Conservation (phyloP, 2,888 invertebrate species). For the Micoletzkya japonica region DNA sequence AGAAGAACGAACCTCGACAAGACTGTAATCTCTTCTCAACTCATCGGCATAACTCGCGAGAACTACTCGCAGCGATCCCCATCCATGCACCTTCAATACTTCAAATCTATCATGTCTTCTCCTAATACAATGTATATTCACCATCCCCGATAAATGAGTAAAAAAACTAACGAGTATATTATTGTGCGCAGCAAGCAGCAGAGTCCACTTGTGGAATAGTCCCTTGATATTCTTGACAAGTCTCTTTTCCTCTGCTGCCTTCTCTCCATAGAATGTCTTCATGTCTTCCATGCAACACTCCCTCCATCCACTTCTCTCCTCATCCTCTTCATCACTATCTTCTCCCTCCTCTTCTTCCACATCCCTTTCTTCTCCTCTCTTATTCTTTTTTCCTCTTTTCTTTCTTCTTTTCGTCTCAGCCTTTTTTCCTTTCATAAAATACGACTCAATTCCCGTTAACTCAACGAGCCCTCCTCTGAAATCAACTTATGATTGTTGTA, state of each 20-base stretch:
- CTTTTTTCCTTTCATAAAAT: slow-evolving; percentile 39
- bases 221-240: slow-evolving; percentile 17
- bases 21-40: slow-evolving; percentile 5
- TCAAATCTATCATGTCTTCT: too few relatives aligned
- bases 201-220: slow-evolving; percentile 35
- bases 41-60: not conserved
- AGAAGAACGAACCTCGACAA: slow-evolving; percentile 3
- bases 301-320: slow-evolving; percentile 1
- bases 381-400: slow-evolving; percentile 16
- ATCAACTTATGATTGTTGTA: not conserved
- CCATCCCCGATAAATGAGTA: too few relatives aligned
- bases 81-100: slow-evolving; percentile 83
- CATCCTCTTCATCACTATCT: slow-evolving; percentile 3
- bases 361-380: slow-evolving; percentile 23
- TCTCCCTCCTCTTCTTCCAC: slow-evolving; percentile 11
- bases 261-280: slow-evolving; percentile 4
- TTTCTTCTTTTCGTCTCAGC: slow-evolving; percentile 13
- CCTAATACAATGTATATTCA: too few relatives aligned
- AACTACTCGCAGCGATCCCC: slow-evolving; percentile 74
- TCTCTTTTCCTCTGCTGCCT: not conserved
- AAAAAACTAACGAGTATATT: slow-evolving; percentile 39
- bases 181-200: slow-evolving; percentile 40
- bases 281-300: slow-evolving; percentile 20
- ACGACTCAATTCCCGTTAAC: slow-evolving; percentile 40
- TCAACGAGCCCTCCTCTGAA: slow-evolving; percentile 36